Evolutionary conservation across 2,888 invertebrate genomes (phyloP).

Genomic region (Nomada fabriciana): DNA sequence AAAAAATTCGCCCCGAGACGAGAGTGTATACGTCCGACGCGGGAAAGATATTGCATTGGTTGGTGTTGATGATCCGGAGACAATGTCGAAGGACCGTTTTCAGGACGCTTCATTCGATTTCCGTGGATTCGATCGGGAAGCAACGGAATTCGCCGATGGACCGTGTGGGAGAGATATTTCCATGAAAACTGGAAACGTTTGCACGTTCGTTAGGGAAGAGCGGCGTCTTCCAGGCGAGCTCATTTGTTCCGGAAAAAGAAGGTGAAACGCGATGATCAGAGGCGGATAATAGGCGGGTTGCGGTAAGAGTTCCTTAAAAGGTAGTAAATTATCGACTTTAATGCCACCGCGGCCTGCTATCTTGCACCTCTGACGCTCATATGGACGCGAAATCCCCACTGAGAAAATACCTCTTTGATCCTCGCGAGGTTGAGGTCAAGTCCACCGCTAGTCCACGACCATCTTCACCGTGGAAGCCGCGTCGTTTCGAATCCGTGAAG

Average conservation of each 20-base stretch:
- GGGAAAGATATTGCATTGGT: neutral
- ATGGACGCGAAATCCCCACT: slow-evolving; percentile 64
- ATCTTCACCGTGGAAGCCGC: slow-evolving; percentile 50
- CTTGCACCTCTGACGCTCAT: slow-evolving; percentile 65
- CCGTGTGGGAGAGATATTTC: too few relatives aligned
- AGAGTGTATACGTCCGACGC: too few relatives aligned
- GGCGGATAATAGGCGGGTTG: slow-evolving; percentile 66
- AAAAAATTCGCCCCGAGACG: neutral
- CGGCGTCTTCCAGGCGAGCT: slow-evolving; percentile 46
- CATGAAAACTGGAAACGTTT: too few relatives aligned
- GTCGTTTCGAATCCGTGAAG: slow-evolving; percentile 37
- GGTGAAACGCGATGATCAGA: slow-evolving; percentile 65
- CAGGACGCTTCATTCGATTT: too few relatives aligned
- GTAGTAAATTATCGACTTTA: slow-evolving; percentile 69
- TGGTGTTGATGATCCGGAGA: neutral
- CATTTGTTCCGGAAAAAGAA: slow-evolving; percentile 53
- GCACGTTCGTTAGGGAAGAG: slow-evolving; percentile 16
- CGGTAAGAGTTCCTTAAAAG: slow-evolving; percentile 63
- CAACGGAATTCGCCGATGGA: slow-evolving; percentile 18
- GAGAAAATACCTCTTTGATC: slow-evolving; percentile 63
- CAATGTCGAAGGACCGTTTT: neutral
- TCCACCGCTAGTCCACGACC: slow-evolving; percentile 46
- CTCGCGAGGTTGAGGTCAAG: slow-evolving; percentile 55
- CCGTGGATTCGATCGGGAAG: neutral
- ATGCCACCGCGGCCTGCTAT: slow-evolving; percentile 65